phyloP scores from a whole-genome alignment of 2,113 vertebrate genomes.

The Glareola pratincola region DNA sequence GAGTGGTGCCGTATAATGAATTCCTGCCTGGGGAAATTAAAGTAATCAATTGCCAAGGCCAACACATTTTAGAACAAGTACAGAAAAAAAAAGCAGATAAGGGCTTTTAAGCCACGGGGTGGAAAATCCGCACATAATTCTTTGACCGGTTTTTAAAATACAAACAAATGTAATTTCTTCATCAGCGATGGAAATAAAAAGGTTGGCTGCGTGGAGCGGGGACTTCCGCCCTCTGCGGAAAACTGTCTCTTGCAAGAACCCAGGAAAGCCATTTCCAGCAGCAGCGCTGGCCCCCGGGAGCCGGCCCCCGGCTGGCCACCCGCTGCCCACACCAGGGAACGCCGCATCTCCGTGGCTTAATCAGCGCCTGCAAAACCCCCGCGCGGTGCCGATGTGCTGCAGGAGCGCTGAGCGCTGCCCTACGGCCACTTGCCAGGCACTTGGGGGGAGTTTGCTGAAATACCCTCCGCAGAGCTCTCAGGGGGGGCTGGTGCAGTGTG shows the following conservation, averaged over 20 bases:
- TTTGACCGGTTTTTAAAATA: neutral
- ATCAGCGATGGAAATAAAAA: neutral
- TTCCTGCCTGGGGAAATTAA: conserved; percentile 3
- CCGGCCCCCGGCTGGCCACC: neutral
- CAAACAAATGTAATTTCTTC: neutral
- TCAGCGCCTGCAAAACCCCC: neutral
- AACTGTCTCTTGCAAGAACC: neutral
- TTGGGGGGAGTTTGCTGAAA: neutral
- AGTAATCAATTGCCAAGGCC: neutral
- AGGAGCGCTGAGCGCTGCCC: accelerated
- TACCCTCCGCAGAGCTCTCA: accelerated
- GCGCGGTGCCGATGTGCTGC: neutral
- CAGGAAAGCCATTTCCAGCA: neutral
- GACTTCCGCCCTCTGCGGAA: neutral
- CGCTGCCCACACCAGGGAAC: neutral
- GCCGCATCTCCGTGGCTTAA: neutral
- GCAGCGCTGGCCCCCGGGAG: neutral
- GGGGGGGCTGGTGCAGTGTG: neutral
- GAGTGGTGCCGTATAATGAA: neutral
- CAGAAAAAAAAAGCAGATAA: neutral
- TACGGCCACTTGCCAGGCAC: accelerated
- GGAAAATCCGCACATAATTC: neutral
- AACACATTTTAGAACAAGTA: neutral
- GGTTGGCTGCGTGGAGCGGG: accelerated
- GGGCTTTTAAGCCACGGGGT: neutral